Base-by-base conservation (phyloP, 2,888 invertebrate genomes). In the Patella pellucida region DNA sequence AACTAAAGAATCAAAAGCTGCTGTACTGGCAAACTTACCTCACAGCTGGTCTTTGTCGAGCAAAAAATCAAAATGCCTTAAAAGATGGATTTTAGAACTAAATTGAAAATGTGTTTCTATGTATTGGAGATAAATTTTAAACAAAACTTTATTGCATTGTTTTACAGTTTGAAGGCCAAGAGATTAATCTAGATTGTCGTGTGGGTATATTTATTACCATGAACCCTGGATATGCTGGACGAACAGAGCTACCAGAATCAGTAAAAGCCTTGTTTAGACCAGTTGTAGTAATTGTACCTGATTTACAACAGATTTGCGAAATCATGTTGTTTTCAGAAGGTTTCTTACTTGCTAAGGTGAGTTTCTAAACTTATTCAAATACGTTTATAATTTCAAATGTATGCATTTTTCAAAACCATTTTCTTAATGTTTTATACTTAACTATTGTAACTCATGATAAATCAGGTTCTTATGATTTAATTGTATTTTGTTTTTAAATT, bases 181-280 rank as follows among this genome's bases (percentile, higher is more conserved):
- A 96, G 89, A 96, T 97, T 78, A 92, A 92, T 11, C 91, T 97
- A 89, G 96, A 97, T 91, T 92, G 93, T 9, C 96, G 96, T 92
- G 95, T 97, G 19, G 97, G 97, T 0, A 95, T 97, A 79, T 98
- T 97, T 91, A 96, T 97, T 75, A 97, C 97, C 0, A 97, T 97
- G 96, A 97, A 97, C 92, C 97, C 97, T 0, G 97, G 97, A 0
- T 97, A 97, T 88, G 96, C 96, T 0, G 96, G 97, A 0, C 94
- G 97, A 75, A 97, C 96, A 0, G 97, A 97, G 88, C 92, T 98
- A 52, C 97, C 97, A 0, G 97, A 97, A 91, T 91, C 91, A 9
- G 96, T 97, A 11, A 97, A 97, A 90, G 96, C 96, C 0, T 92
- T 97, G 52, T 97, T 97, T 91, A 93, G 97, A 14, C 97, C 97